Conservation (phyloP, 2,888 invertebrate species). For the Polylopha cassiicola region DNA sequence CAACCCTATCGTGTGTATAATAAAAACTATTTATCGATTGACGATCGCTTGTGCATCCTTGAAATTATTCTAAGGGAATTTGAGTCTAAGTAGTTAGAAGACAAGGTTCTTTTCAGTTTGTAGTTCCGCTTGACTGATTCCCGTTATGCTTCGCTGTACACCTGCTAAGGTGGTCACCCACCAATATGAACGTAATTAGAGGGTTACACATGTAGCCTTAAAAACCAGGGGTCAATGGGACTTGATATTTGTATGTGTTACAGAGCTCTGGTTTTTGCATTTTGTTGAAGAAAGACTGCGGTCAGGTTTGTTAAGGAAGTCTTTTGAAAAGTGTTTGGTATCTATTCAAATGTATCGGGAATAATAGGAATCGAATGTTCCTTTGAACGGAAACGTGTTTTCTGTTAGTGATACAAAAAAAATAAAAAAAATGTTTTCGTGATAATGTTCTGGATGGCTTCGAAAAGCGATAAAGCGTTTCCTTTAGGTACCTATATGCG, state of each 20-base stretch:
- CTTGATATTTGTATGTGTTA: background rate
- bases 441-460: no score
- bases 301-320: no score
- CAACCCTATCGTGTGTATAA: conserved; percentile 42
- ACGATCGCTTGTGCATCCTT: conserved; percentile 43
- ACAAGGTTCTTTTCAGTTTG: conserved; percentile 24
- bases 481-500: no score
- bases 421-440: no score
- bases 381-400: no score
- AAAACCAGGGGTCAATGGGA: conserved; percentile 5
- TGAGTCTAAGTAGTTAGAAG: conserved; percentile 21
- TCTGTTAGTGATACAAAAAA: no score
- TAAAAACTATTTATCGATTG: conserved; percentile 53
- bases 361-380: no score
- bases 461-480: no score
- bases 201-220: conserved; percentile 40
- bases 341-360: no score
- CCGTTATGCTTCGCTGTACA: conserved; percentile 60
- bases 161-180: conserved; percentile 70
- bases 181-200: conserved; percentile 73
- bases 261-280: conserved; percentile 5
- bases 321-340: no score
- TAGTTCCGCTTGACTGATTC: conserved; percentile 53
- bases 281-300: no score
- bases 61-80: conserved; percentile 29